Percentiles rank a stretch among this genome's conserved stretches.
These are phyloP conservation scores for Elysia chlorotica DNA, from an alignment of 1,140 invertebrate genomes.

Conservation along the genomic window DNA sequence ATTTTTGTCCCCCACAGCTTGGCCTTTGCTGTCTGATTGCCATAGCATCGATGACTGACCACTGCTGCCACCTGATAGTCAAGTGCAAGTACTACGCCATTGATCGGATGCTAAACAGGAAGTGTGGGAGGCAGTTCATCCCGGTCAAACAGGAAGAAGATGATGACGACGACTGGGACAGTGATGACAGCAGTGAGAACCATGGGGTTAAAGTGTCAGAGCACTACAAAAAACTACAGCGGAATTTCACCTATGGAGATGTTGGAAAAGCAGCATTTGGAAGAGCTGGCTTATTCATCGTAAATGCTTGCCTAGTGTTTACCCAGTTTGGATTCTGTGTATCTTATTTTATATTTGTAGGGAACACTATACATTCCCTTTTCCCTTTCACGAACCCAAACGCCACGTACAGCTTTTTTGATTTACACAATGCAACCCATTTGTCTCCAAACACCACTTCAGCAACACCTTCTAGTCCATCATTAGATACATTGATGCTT, in stretches of 20 bases:
- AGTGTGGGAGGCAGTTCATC: not conserved
- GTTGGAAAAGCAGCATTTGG: constrained; percentile 49
- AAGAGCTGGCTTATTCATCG: constrained; percentile 39
- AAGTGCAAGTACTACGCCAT: constrained; percentile 56
- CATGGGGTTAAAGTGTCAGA: no score
- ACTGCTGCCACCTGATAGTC: constrained; percentile 58
- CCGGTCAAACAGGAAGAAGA: not conserved
- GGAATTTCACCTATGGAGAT: constrained; percentile 53
- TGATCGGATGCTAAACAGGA: constrained; percentile 23
- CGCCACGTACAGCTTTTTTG: no score
- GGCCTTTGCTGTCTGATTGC: constrained; percentile 46
- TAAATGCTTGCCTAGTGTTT: constrained; percentile 48
- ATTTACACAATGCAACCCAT: not conserved
- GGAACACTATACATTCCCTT: constrained; percentile 49
- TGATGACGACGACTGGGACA: constrained; percentile 12
- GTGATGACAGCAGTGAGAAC: constrained; percentile 13
- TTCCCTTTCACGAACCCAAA: constrained; percentile 36
- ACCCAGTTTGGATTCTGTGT: constrained; percentile 59
- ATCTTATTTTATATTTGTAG: constrained; percentile 58
- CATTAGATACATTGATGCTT: not conserved
- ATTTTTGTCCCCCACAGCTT: constrained; percentile 43
- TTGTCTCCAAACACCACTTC: not conserved
- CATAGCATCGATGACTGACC: constrained; percentile 51
- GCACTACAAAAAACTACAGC: constrained; percentile 20
- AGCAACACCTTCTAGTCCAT: not conserved